A percentile compares a stretch with the other conserved stretches of the same genome.
Conservation (phyloP, 2,797 vertebrate species). For the Macropus fuliginosus region DNA sequence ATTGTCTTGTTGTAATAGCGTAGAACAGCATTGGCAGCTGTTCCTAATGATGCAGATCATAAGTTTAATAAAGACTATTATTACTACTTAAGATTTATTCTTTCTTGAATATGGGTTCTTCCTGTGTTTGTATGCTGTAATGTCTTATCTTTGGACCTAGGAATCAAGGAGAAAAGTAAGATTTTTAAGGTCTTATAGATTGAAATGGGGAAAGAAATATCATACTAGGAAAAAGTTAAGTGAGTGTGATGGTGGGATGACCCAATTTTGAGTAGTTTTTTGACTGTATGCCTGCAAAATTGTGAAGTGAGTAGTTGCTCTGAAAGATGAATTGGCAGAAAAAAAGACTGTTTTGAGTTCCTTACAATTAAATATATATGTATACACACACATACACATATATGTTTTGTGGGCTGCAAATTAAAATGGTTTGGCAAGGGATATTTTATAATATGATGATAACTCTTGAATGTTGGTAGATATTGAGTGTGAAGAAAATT, state of each 20-base stretch:
- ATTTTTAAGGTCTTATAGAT: neutral
- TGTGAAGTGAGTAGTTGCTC: neutral
- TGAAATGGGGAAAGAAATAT: neutral
- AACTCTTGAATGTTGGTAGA: neutral
- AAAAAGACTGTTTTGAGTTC: neutral
- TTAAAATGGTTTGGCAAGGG: neutral
- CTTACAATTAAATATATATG: neutral
- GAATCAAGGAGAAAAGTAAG: neutral
- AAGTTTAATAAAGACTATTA: neutral
- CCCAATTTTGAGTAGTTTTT: neutral
- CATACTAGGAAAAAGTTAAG: neutral
- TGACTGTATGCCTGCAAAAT: neutral
- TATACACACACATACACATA: too few species aligned
- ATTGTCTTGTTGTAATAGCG: neutral
- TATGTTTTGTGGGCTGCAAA: neutral
- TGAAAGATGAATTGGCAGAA: neutral
- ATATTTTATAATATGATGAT: neutral
- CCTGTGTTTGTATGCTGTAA: neutral
- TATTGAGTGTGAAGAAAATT: neutral
- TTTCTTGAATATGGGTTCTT: neutral
- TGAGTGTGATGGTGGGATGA: neutral
- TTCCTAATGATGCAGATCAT: neutral
- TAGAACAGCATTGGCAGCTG: neutral
- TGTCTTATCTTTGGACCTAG: neutral
- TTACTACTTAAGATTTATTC: neutral